Evolutionary conservation across 1,140 invertebrate species (phyloP).

Genomic region (Drosophila bocki): DNA sequence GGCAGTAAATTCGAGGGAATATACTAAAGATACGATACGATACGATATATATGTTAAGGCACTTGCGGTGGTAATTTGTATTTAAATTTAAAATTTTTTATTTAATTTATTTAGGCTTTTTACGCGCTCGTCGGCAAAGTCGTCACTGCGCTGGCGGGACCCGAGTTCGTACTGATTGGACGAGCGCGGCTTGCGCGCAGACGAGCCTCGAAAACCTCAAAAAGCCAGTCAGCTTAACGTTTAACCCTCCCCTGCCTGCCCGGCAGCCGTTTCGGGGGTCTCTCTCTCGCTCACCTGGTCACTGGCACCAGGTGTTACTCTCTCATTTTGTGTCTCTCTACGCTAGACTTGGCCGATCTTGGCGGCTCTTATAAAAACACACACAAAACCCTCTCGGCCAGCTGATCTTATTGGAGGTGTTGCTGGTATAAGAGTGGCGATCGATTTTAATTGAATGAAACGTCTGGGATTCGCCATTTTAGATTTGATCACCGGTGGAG

Average conservation of each 20-base stretch:
- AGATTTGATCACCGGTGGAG: conserved; percentile 51
- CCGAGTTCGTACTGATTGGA: conserved; percentile 85
- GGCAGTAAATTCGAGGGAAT: conserved; percentile 30
- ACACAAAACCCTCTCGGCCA: conserved; percentile 28
- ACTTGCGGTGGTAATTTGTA: conserved; percentile 6
- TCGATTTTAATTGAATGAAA: conserved; percentile 45
- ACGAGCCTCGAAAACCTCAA: conserved; percentile 70
- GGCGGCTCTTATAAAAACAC: conserved; percentile 27
- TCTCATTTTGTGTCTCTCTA: conserved; percentile 2
- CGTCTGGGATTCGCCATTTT: conserved; percentile 72
- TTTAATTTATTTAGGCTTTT: neutral
- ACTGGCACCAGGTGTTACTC: conserved; percentile 27
- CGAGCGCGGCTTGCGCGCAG: conserved; percentile 81
- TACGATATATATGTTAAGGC: conserved; percentile 12
- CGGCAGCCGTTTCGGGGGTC: neutral
- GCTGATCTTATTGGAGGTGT: conserved; percentile 73
- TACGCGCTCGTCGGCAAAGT: conserved; percentile 66
- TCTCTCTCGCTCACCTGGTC: conserved; percentile 29
- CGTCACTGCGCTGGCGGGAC: conserved; percentile 82
- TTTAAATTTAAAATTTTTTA: neutral
- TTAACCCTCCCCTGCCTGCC: conserved; percentile 38
- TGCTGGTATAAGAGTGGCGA: conserved; percentile 42
- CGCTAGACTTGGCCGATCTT: conserved; percentile 22
- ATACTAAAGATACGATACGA: conserved; percentile 13
- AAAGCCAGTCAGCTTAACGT: conserved; percentile 67